These are phyloP conservation scores for Cotesia congregata DNA, from an alignment of 2,888 invertebrate genomes.

Conservation along the genomic window DNA sequence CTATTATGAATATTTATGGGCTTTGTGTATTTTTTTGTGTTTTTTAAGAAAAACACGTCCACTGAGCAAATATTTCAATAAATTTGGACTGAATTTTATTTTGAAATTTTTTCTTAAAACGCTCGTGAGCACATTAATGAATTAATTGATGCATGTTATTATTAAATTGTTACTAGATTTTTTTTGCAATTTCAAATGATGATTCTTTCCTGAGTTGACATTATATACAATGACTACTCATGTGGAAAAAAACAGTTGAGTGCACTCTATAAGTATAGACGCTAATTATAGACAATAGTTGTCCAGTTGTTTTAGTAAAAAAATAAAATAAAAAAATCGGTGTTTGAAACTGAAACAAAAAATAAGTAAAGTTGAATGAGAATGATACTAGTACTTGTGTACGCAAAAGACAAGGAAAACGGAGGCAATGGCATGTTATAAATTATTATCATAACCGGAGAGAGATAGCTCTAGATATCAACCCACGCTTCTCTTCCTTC, in stretches of 20 bases:
- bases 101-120: too few species aligned
- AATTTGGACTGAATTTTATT: too few species aligned
- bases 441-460: slow-evolving; percentile 56
- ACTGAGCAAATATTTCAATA: too few species aligned
- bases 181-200: too few species aligned
- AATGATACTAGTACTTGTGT: slow-evolving; percentile 33
- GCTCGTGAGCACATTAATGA: too few species aligned
- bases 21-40: neutral
- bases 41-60: too few species aligned
- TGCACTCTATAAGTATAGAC: neutral
- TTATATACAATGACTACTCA: neutral
- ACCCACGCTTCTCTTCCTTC: slow-evolving; percentile 61
- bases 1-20: neutral
- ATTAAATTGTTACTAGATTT: too few species aligned
- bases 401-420: slow-evolving; percentile 46
- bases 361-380: slow-evolving; percentile 8
- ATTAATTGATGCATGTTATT: too few species aligned
- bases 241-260: neutral
- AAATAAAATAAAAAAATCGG: neutral
- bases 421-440: slow-evolving; percentile 50
- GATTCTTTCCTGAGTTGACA: too few species aligned
- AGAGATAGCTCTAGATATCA: slow-evolving; percentile 57
- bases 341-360: neutral
- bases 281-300: neutral
- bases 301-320: neutral